Conservation (phyloP, 2,888 invertebrate species). For the Drosophila eohydei region DNA sequence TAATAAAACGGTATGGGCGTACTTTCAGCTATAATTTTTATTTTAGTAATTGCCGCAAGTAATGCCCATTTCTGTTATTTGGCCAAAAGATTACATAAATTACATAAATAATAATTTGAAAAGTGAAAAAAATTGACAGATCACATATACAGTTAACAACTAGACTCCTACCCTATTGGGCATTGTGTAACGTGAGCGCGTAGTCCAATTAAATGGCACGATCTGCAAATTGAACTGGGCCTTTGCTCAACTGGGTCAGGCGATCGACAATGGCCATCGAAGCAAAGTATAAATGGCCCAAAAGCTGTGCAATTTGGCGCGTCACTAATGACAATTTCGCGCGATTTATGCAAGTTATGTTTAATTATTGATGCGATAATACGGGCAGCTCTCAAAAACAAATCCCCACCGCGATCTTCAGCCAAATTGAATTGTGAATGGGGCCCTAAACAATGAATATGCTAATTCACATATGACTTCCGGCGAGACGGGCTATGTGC, state of each 20-base stretch:
- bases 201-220: slow-evolving; percentile 61
- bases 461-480: slow-evolving; percentile 62
- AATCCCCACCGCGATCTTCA: slow-evolving; percentile 4
- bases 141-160: slow-evolving; percentile 15
- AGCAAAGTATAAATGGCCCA: slow-evolving; percentile 35
- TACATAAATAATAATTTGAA: slow-evolving; percentile 28
- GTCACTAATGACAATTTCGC: slow-evolving; percentile 66
- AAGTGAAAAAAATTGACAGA: slow-evolving; percentile 22
- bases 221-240: slow-evolving; percentile 49
- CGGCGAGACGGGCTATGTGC: slow-evolving; percentile 43
- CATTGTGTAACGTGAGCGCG: slow-evolving; percentile 30
- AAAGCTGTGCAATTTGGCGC: slow-evolving; percentile 53
- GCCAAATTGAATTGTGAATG: slow-evolving; percentile 45
- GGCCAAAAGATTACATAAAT: slow-evolving; percentile 50
- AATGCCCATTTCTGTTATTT: slow-evolving; percentile 7
- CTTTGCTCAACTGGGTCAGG: slow-evolving; percentile 62
- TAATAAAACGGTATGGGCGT: not conserved
- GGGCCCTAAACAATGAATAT: slow-evolving; percentile 48
- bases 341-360: slow-evolving; percentile 61
- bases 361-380: slow-evolving; percentile 53
- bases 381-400: slow-evolving; percentile 10
- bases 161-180: slow-evolving; percentile 7
- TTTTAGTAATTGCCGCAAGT: not conserved
- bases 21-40: not conserved
- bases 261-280: slow-evolving; percentile 33